Evolutionary conservation across 2,797 vertebrate species (phyloP).

Genomic region (Pogonophryne albipinna): DNA sequence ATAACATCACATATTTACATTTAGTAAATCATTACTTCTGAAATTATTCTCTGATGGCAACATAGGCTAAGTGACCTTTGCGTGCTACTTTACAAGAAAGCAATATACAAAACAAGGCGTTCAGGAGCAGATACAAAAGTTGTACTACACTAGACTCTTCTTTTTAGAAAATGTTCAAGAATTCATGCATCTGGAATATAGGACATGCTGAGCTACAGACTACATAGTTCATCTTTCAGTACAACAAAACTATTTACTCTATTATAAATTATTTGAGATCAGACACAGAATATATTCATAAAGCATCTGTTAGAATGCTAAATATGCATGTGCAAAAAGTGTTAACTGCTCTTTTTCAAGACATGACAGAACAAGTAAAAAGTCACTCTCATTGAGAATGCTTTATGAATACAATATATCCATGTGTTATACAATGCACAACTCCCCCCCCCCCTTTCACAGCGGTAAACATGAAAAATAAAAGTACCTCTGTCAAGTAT

Average conservation of each 20-base stretch:
- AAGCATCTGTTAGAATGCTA: conserved; percentile 83
- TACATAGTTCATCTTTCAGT: conserved; percentile 80
- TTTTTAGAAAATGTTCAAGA: conserved; percentile 77
- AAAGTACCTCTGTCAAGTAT: conserved; percentile 81
- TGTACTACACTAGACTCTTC: conserved; percentile 69
- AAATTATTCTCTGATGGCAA: conserved; percentile 78
- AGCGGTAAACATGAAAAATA: conserved; percentile 83
- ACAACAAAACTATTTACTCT: conserved; percentile 87
- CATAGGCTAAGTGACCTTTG: conserved; percentile 76
- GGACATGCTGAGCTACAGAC: conserved; percentile 85
- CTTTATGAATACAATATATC: conserved; percentile 83
- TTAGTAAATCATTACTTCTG: conserved; percentile 75
- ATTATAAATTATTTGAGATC: conserved; percentile 79
- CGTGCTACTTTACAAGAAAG: conserved; percentile 84
- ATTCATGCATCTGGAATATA: conserved; percentile 83
- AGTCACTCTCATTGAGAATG: conserved; percentile 78
- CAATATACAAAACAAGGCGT: conserved; percentile 85
- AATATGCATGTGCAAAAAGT: conserved; percentile 80
- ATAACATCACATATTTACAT: conserved; percentile 82
- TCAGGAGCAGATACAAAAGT: conserved; percentile 86
- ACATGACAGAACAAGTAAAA: conserved; percentile 74
- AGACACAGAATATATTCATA: conserved; percentile 86
- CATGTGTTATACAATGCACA: conserved; percentile 77
- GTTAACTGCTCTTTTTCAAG: conserved; percentile 64
- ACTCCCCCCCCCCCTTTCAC: conserved; percentile 67